Evolutionary conservation across 2,888 invertebrate genomes (phyloP).

Genomic region (Gortyna flavago): DNA sequence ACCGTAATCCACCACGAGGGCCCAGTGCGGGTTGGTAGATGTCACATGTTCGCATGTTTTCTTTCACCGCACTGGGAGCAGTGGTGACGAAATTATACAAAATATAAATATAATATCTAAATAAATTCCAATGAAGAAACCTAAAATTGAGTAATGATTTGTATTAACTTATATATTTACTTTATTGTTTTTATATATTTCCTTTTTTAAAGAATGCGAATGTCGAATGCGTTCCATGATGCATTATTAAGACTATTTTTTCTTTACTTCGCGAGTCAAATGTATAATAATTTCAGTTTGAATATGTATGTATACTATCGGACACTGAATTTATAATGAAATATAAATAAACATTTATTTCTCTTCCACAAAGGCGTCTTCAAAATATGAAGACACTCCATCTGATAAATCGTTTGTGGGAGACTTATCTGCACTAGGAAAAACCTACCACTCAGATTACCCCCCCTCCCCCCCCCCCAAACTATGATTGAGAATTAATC

Average conservation of each 20-base stretch:
- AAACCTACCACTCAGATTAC: no score
- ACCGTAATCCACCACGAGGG: no score
- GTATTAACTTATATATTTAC: neutral
- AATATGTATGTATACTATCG: neutral
- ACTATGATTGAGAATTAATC: no score
- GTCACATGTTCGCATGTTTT: neutral
- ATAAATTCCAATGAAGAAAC: neutral
- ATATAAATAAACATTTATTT: no score
- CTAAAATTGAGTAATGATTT: neutral
- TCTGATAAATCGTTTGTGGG: no score
- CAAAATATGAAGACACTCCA: no score
- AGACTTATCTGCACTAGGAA: no score
- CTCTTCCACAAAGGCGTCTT: no score
- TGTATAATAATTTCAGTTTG: neutral
- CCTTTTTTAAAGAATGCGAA: conserved; percentile 12
- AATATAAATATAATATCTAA: neutral
- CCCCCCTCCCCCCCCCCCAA: no score
- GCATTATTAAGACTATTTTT: conserved; percentile 33
- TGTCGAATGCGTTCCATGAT: conserved; percentile 26
- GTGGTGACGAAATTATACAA: neutral
- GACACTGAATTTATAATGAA: neutral
- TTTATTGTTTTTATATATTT: neutral
- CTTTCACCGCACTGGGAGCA: neutral
- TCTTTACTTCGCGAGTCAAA: conserved; percentile 8
- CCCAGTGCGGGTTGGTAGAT: no score